Percentiles rank a stretch among this genome's conserved stretches.
These are phyloP conservation scores for Macrotrachela quadricornifera DNA, from an alignment of 1,140 invertebrate genomes.

Conservation along the genomic window DNA sequence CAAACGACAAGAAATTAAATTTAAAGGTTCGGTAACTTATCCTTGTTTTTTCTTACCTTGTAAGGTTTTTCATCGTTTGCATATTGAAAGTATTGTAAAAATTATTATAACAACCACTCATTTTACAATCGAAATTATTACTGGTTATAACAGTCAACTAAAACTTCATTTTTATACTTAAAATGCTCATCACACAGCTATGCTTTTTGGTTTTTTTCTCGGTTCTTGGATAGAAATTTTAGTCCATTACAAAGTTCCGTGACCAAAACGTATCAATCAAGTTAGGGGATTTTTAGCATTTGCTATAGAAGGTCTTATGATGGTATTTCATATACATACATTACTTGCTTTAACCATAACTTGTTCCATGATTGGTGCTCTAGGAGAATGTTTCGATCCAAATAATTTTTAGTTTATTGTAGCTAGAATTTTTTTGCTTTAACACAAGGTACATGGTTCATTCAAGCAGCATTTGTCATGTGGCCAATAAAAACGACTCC, in stretches of 20 bases:
- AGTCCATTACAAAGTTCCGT: slow-evolving; percentile 18
- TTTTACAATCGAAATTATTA: too few species aligned
- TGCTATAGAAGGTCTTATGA: slow-evolving; percentile 27
- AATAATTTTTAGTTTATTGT: slow-evolving; percentile 24
- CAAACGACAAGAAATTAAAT: too few species aligned
- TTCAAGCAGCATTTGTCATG: slow-evolving; percentile 31
- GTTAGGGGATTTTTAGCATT: slow-evolving; percentile 17
- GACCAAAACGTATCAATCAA: slow-evolving; percentile 29
- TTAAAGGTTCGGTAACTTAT: too few species aligned
- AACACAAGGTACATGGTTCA: slow-evolving; percentile 36
- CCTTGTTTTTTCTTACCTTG: too few species aligned
- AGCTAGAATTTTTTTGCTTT: slow-evolving; percentile 25
- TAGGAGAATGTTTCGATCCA: slow-evolving; percentile 27
- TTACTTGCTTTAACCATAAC: slow-evolving; percentile 27
- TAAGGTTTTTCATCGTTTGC: too few species aligned
- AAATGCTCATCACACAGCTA: slow-evolving; percentile 33
- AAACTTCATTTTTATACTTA: too few species aligned
- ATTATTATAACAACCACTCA: too few species aligned
- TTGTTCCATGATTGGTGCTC: slow-evolving; percentile 15
- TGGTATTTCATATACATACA: slow-evolving; percentile 32
- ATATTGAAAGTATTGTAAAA: too few species aligned
- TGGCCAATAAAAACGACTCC: slow-evolving; percentile 24
- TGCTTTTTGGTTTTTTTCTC: slow-evolving; percentile 33
- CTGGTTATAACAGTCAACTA: too few species aligned
- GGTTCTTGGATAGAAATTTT: slow-evolving; percentile 29